Evolutionary conservation across 1,140 invertebrate genomes (phyloP).

Genomic region (Scaptodrosophila lebanonensis): DNA sequence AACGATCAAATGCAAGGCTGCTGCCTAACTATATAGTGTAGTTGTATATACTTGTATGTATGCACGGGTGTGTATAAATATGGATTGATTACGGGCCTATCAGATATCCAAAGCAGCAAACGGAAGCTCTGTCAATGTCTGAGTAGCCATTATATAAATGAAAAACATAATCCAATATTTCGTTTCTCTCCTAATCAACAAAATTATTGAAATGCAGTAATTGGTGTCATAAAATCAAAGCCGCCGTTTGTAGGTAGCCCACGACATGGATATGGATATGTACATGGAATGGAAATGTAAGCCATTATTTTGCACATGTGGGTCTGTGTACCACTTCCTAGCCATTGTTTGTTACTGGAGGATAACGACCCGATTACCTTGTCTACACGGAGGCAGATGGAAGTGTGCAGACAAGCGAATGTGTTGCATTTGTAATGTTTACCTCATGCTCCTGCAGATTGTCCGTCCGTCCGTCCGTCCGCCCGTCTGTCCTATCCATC

Average conservation of each 20-base stretch:
- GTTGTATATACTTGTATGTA: too few species aligned
- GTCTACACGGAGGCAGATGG: too few species aligned
- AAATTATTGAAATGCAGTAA: slow-evolving; percentile 18
- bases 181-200: not conserved
- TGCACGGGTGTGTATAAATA: too few species aligned
- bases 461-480: slow-evolving; percentile 13
- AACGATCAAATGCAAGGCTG: too few species aligned
- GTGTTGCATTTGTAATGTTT: too few species aligned
- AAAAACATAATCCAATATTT: too few species aligned
- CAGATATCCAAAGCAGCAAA: slow-evolving; percentile 2
- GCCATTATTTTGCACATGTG: slow-evolving; percentile 28
- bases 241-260: slow-evolving; percentile 2
- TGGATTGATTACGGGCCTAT: not conserved
- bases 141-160: too few species aligned
- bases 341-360: slow-evolving; percentile 63
- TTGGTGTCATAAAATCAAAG: slow-evolving; percentile 29
- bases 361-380: slow-evolving; percentile 66
- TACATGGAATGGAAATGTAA: not conserved
- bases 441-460: slow-evolving; percentile 24
- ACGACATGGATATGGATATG: slow-evolving; percentile 4
- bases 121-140: not conserved
- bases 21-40: too few species aligned
- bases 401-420: too few species aligned
- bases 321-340: slow-evolving; percentile 59
- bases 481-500: slow-evolving; percentile 3